Evolutionary conservation across 2,888 invertebrate genomes (phyloP), one percentile per base, ranked within the genome.

Genomic region (Gortyna flavago): DNA sequence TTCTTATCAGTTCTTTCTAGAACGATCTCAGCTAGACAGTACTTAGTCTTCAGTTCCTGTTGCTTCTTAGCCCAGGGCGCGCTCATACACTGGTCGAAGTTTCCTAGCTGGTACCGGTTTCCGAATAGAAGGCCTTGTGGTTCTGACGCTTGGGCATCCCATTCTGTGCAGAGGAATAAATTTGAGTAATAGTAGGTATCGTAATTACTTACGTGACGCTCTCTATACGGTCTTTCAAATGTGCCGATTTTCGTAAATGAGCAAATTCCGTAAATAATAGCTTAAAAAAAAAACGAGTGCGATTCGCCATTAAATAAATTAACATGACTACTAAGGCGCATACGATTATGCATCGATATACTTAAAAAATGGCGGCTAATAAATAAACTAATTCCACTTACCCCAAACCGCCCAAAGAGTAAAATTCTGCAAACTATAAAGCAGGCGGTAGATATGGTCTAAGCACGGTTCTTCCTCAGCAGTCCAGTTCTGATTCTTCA

Each of bases 121-220:
- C 97, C 97, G 64, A 96, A 96, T 1, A 97, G 90, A 21, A 97
- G 91, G 2, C 97, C 97, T 70, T 96, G 94, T 0, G 97, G 95
- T 68, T 97, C 96, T 77, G 97, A 97, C 2, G 97, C 96, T 54
- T 97, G 97, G 0, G 97, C 94, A 86, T 97, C 97, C 97, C 97
- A 97, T 94, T 97, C 97, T 97, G 89, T 75, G 88, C 9, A 25
- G 35, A 0, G 62, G 25, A 62, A 62, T 62, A 1, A 62, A 32
- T 62, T 35, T 62, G 21, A 35, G 21, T 21, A 35, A 61, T 21
- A 3, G 8, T 35, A 8, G 29, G 1, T 18, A 1, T 32, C 32
- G 1, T 21, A 61, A 32, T 3, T 32, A 61, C 9, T 61, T 61
- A 2, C 18, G 2, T 61, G 18, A 29, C 2, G 18, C 61, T 61